Base-by-base conservation (phyloP, 2,797 vertebrate genomes). In the Paedocypris micromegethes region DNA sequence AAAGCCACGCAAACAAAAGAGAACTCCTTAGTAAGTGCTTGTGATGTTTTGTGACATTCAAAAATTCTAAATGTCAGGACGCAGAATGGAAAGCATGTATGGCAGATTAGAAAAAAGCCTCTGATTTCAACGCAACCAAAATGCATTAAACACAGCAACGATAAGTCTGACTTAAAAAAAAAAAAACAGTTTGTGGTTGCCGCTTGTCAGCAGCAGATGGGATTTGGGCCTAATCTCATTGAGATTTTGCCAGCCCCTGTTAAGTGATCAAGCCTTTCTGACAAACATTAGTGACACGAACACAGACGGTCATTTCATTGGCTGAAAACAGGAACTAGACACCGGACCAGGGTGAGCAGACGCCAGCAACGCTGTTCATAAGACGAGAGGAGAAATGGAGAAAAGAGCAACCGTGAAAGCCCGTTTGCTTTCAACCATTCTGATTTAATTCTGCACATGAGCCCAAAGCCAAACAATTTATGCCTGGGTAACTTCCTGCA, bases 181-280 rank as follows among this genome's bases (percentile, higher is more conserved):
- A 39, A 3, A 50, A 45, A 6, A 44, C 9, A 39, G 53, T 50
- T 57, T 56, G 68, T 64, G 68, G 68, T 59, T 56, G 68, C 53
- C 6, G 23, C 63, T 64, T 61, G 50, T 47, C 57, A 59, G 58
- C 52, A 62, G 48, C 69, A 70, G 74, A 72, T 55, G 70, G 63
- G 72, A 70, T 78, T 74, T 69, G 9, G 68, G 62, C 58, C 51
- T 70, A 79, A 79, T 79, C 75, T 74, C 58, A 70, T 74, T 70
- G 61, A 58, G 64, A 61, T 59, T 76, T 74, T 49, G 72, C 40
- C 75, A 23, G 64, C 59, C 72, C 55, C 46, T 62, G 64, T 68
- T 72, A 59, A 68, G 57, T 59, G 73, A 55, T 72, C 72, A 72
- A 75, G 66, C 66, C 63, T 70, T 69, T 53, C 66, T 50, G 58